Conservation (phyloP, 2,113 vertebrate species). For the Hippocampus zosterae region DNA sequence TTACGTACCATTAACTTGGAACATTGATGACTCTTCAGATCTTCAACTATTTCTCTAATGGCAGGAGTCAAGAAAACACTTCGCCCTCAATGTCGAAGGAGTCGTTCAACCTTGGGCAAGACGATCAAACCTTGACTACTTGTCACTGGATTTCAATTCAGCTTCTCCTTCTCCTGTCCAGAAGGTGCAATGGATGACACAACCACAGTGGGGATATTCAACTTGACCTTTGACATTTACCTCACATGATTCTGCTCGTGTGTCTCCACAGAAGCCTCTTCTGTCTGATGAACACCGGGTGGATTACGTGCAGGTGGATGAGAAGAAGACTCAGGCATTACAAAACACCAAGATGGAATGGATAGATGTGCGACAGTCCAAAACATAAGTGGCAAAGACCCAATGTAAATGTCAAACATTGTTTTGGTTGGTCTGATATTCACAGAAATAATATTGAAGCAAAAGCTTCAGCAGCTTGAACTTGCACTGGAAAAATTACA, state of each 20-base stretch:
- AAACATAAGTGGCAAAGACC: slow-evolving; percentile 70
- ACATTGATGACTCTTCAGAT: background rate
- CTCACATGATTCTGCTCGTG: background rate
- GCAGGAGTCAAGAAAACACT: slow-evolving; percentile 73
- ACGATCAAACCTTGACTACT: slow-evolving; percentile 87
- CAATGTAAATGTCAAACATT: background rate
- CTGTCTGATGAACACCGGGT: slow-evolving; percentile 87
- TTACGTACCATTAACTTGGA: background rate
- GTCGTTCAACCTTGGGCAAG: slow-evolving; percentile 67
- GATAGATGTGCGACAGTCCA: slow-evolving; percentile 90
- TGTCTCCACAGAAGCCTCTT: slow-evolving; percentile 78
- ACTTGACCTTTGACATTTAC: background rate
- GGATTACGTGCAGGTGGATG: slow-evolving; percentile 94
- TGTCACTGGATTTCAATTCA: slow-evolving; percentile 94
- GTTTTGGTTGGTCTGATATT: slow-evolving; percentile 22
- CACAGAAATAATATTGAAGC: slow-evolving; percentile 29
- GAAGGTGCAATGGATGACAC: slow-evolving; percentile 71
- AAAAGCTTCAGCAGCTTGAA: slow-evolving; percentile 13
- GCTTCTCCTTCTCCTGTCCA: slow-evolving; percentile 85
- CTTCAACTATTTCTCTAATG: slow-evolving; percentile 12
- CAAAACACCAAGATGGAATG: slow-evolving; percentile 93
- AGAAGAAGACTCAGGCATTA: slow-evolving; percentile 96
- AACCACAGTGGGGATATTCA: background rate
- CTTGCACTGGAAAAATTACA: slow-evolving; percentile 43
- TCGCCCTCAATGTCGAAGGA: slow-evolving; percentile 67